phyloP scores from a whole-genome alignment of 2,113 vertebrate genomes.

The Urocynchramus pylzowi region DNA sequence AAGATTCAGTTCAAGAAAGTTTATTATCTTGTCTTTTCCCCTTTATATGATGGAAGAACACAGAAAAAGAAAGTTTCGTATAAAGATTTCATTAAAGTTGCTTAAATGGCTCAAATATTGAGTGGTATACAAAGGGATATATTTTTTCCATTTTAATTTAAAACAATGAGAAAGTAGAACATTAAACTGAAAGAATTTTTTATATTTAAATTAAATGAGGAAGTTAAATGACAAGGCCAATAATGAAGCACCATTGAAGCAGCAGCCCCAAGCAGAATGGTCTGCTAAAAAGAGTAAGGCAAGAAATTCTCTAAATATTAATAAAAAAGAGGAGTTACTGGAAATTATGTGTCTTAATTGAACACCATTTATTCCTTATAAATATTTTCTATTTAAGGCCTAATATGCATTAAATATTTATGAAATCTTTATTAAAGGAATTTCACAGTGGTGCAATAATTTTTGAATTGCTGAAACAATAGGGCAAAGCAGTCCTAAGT shows the following conservation, averaged over 20 bases:
- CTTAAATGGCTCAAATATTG: not conserved
- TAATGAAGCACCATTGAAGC: not conserved
- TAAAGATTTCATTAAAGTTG: not conserved
- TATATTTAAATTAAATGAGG: conserved; percentile 2
- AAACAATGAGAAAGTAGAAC: not conserved
- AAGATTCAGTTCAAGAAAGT: not conserved
- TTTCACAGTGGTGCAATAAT: not conserved
- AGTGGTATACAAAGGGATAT: not conserved
- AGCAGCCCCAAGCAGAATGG: not conserved
- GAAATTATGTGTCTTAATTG: conserved; percentile 10
- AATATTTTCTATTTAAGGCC: conserved; percentile 57
- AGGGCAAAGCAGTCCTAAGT: not conserved
- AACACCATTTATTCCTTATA: conserved; percentile 19
- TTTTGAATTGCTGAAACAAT: not conserved
- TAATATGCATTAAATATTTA: conserved; percentile 37
- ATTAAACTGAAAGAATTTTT: not conserved
- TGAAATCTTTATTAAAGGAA: conserved; percentile 29
- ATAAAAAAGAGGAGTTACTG: conserved; percentile 7
- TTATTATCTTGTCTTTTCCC: not conserved
- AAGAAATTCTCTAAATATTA: conserved; percentile 18
- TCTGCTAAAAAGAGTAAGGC: not conserved
- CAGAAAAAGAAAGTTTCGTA: not conserved
- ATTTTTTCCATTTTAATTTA: not conserved
- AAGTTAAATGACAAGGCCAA: not conserved
- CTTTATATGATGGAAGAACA: not conserved